Base-by-base conservation (phyloP, 2,113 vertebrate species). In the Pelvicachromis taeniatus region DNA sequence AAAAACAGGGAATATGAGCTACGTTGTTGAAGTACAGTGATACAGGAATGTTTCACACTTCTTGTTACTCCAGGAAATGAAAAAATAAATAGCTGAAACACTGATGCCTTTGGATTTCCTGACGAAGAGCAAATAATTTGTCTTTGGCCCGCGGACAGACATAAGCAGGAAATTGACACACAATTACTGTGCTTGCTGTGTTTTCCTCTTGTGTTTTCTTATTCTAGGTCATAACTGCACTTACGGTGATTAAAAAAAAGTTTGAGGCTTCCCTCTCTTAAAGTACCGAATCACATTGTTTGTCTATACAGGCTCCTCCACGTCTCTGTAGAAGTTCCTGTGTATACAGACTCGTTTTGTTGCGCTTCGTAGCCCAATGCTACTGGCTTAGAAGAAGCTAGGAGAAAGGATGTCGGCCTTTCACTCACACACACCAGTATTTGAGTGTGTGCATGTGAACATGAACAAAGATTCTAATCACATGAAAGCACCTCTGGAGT, bases 121-220 rank as follows among this genome's bases (percentile, higher is more conserved):
- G 68, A 19, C 42, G 29, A 50, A 48, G n/a, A 73, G 14, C 65
- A 73, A 48, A 50, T 29, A 0, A 48, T 48, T 73, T 19, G 29
- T 5, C 9, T 31, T 0, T 75, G 42, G 0, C 14, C 0, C 14
- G 8, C 0, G 0, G 9, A 75, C 45, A n/a, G 45, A 50, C 23
- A 50, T 31, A 12, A 31, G 45, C 70, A 75, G 45, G 42, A 75
- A 52, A 75, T 4, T 8, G 23, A 50, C 14, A 73, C 40, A 45
- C 21, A 45, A 7, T 29, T 7, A 11, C 3, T n/a, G 17, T 33
- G 31, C 19, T 35, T n/a, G 31, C 10, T n/a, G n/a, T 4, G 9
- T 48, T 73, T 48, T 70, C 65, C 14, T 70, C 68, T 50, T 48
- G 13, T 75, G 45, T 52, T 52, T 75, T n/a, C 0, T 75, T n/a